Evolutionary conservation across 2,113 vertebrate genomes (phyloP), one percentile per base, ranked within the genome.

Genomic region (Phoxinus phoxinus): DNA sequence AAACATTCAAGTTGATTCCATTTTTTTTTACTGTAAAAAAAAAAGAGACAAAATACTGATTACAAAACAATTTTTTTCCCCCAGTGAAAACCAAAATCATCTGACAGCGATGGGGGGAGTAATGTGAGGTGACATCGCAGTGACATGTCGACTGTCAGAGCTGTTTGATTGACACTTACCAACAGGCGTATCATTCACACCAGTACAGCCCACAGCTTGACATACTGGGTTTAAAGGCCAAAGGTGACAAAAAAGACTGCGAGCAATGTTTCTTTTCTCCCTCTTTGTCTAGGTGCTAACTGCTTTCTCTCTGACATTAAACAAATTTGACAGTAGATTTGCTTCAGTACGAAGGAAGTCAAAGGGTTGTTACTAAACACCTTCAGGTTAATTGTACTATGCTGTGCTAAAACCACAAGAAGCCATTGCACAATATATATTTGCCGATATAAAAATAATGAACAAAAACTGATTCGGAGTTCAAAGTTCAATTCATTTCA

Each of bases 261-360:
- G 5, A 53, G 61, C 61, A 53, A 32, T 69, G 46, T 69, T 76
- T 59, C n/a, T 37, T 37, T 56, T 78, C 44, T 78, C 44, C 19
- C 21, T 85, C 12, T 61, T 71, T 78, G 72, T 67, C 44, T 78
- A 61, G 71, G 63, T 32, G 10, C 77, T 82, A 85, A 23, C 83
- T 85, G 71, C 19, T 80, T 35, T 46, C 25, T 46, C 27, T 25
- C 7, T 77, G 25, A 87, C 85, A 87, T 90, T 87, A 82, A 82
- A 7, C 37, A 27, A 15, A 46, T n/a, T n/a, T 82, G 80, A 82
- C 63, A 82, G 27, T n/a, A 69, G 27, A 69, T 69, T 53, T 69
- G 41, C 63, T 82, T 51, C 46, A 48, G 79, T 19, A 46, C 27
- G 9, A 48, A 35, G 44, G 17, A 69, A 23, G 25, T 53, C 61